Evolutionary conservation across 2,888 invertebrate species (phyloP), one percentile per base, ranked within the genome.

Genomic region (Coleophora deauratella): DNA sequence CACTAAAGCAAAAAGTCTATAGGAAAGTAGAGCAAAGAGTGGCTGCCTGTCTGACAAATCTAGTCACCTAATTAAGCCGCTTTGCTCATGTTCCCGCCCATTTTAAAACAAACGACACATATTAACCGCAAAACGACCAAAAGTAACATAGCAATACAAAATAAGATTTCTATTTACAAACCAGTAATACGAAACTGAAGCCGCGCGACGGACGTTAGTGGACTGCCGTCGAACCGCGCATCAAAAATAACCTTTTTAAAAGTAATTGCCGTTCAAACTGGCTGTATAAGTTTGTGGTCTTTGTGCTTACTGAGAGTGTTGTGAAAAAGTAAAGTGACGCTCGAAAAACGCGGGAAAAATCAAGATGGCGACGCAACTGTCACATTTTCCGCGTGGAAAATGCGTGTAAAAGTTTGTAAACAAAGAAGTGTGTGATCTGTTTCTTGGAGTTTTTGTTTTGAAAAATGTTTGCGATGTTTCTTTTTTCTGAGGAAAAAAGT

Each of bases 141-240:
- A 45, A 38, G 39, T 37, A 28, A 39, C 37, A 27, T 11, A n/a
- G 43, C 30, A 38, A 40, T 45, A 39, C 47, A 38, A 48, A 45
- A 43, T 49, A 46, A 39, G 28, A 32, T 45, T 46, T 57, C 54
- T 57, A 57, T 57, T 57, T 54, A 43, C 45, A 49, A 47, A 40
- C 40, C 44, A 37, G 57, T 52, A 55, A 57, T 46, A 37, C 41
- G 52, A 55, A 54, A 42, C 51, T 42, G 12, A 36, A 37, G 46
- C 51, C 52, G 54, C 52, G 49, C 46, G 32, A 13, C 33, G 38
- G 38, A 40, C 43, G 42, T 45, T 30, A 44, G 42, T 46, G n/a
- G 34, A 31, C 44, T 6, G 21, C 51, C 49, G 50, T 21, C 21
- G 21, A 21, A 21, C 38, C 51, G 52, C 50, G 46, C 47, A 28